Evolutionary conservation across 2,888 invertebrate genomes (phyloP).

Genomic region (Cephalotes varians): DNA sequence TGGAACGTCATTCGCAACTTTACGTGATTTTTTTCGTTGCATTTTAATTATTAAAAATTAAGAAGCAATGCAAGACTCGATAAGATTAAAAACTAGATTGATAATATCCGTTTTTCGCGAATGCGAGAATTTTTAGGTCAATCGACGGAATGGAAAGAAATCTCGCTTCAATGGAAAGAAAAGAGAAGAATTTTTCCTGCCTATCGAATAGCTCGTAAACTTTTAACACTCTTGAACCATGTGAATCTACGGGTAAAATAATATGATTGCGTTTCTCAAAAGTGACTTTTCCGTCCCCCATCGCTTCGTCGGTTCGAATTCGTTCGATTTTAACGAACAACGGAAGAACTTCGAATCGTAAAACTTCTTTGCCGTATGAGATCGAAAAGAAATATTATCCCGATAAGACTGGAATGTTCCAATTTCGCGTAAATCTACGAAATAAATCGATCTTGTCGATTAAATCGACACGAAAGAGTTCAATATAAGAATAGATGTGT

Average conservation of each 20-base stretch:
- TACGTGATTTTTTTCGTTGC: not conserved
- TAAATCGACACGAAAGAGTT: slow-evolving; percentile 49
- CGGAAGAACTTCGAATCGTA: slow-evolving; percentile 59
- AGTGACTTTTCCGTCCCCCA: slow-evolving; percentile 61
- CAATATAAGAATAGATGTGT: not conserved
- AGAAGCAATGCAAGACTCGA: not conserved
- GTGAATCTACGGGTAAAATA: slow-evolving; percentile 66
- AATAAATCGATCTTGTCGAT: slow-evolving; percentile 62
- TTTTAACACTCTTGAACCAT: slow-evolving; percentile 62
- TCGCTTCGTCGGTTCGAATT: slow-evolving; percentile 63
- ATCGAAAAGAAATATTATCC: slow-evolving; percentile 27
- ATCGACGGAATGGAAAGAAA: slow-evolving; percentile 27
- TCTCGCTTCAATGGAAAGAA: slow-evolving; percentile 6
- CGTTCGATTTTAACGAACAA: slow-evolving; percentile 69
- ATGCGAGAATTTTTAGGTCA: slow-evolving; percentile 21
- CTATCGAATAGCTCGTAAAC: slow-evolving; percentile 63
- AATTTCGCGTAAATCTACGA: slow-evolving; percentile 55
- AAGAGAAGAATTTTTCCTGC: slow-evolving; percentile 15
- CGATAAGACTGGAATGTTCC: slow-evolving; percentile 44
- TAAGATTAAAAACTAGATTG: slow-evolving; percentile 13
- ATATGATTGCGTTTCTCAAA: slow-evolving; percentile 70
- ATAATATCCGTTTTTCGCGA: slow-evolving; percentile 11
- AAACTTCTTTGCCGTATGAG: slow-evolving; percentile 55
- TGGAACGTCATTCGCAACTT: not conserved
- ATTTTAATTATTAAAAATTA: slow-evolving; percentile 16